phyloP scores from a whole-genome alignment of 2,888 invertebrate species.

The Sarcophaga rosellei region DNA sequence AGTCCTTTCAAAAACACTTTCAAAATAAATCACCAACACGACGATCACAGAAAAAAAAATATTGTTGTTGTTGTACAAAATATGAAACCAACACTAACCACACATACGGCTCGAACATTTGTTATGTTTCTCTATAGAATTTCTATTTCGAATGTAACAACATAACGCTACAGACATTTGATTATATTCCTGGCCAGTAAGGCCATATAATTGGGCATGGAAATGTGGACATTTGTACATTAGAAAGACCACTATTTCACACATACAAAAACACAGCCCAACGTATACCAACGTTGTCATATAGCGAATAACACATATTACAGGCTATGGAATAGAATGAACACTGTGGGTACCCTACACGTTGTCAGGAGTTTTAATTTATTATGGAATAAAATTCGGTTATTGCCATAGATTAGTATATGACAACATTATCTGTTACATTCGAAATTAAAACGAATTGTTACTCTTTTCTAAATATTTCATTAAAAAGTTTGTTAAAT shows the following conservation, averaged over 20 bases:
- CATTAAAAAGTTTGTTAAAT: too few relatives aligned
- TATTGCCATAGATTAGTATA: too few relatives aligned
- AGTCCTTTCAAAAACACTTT: conserved; percentile 30
- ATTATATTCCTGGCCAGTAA: conserved; percentile 14
- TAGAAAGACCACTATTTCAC: background rate
- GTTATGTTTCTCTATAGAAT: background rate
- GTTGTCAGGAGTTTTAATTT: too few relatives aligned
- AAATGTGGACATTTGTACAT: conserved; percentile 3
- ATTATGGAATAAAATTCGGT: too few relatives aligned
- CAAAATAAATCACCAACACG: conserved; percentile 30
- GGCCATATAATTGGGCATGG: background rate
- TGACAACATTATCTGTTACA: too few relatives aligned
- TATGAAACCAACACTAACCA: background rate
- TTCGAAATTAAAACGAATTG: too few relatives aligned
- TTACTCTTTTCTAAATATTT: too few relatives aligned
- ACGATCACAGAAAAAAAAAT: conserved; percentile 1
- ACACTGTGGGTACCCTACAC: too few relatives aligned
- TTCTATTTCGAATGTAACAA: conserved; percentile 2
- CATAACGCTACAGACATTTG: conserved; percentile 22
- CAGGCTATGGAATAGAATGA: too few relatives aligned
- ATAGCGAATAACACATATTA: background rate
- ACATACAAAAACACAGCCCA: background rate
- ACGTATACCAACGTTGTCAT: background rate
- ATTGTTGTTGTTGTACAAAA: background rate
- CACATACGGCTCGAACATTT: background rate